Conservation (phyloP, 2,113 vertebrate species). For the Ailurus styani region DNA sequence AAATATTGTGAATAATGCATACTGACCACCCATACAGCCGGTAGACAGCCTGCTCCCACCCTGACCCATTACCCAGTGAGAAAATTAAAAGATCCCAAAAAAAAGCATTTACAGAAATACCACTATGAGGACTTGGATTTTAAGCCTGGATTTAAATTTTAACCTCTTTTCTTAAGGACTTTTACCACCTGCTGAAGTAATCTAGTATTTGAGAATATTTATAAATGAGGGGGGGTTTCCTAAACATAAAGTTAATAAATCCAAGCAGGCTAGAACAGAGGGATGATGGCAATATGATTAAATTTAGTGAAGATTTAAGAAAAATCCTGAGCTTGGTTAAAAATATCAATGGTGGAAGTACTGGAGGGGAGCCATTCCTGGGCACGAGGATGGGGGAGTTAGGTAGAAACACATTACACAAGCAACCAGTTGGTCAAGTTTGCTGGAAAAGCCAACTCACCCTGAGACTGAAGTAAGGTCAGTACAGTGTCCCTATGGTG, state of each 20-base stretch:
- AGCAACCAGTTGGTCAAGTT: neutral
- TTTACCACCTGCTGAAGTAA: neutral
- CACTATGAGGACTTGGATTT: neutral
- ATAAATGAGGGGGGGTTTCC: neutral
- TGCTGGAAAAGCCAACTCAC: neutral
- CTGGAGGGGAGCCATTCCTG: rapidly evolving
- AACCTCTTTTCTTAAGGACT: neutral
- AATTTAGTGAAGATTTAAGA: neutral
- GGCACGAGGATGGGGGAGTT: neutral
- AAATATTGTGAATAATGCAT: neutral
- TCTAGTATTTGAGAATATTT: neutral
- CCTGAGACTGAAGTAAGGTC: neutral
- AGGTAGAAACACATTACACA: neutral
- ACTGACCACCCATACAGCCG: neutral
- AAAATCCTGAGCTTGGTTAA: neutral
- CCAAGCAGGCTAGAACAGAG: neutral
- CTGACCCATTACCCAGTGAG: neutral
- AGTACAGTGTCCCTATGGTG: neutral
- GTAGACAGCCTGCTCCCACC: neutral
- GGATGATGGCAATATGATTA: neutral
- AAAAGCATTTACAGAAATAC: neutral
- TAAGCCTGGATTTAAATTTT: neutral
- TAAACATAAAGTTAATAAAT: neutral
- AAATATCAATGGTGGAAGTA: neutral
- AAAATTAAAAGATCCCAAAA: neutral